These are phyloP conservation scores for Poeciliopsis paucimaculata DNA, from an alignment of 2,797 vertebrate species.

Conservation along the genomic window DNA sequence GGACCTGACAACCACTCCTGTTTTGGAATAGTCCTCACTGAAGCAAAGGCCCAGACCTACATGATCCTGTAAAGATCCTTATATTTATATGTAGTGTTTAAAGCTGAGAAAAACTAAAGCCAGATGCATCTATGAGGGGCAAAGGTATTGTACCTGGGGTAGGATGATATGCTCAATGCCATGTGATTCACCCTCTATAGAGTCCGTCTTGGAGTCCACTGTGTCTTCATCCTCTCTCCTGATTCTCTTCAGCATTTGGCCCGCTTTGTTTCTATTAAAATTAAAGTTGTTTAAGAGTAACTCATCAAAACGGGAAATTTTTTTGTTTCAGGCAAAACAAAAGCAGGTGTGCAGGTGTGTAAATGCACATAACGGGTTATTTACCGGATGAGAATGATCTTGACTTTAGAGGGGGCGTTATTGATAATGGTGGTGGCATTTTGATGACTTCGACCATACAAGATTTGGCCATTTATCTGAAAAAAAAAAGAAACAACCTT, in stretches of 20 bases:
- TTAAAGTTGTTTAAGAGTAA: slow-evolving; percentile 10
- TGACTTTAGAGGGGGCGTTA: slow-evolving; percentile 88
- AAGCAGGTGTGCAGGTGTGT: not conserved
- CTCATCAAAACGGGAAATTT: not conserved
- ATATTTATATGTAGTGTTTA: slow-evolving; percentile 13
- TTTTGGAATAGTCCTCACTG: slow-evolving; percentile 34
- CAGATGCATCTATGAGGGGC: not conserved
- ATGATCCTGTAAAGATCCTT: slow-evolving; percentile 52
- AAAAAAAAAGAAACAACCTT: not conserved
- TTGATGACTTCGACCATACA: slow-evolving; percentile 92
- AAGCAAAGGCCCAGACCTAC: slow-evolving; percentile 58
- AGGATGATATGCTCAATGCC: slow-evolving; percentile 53
- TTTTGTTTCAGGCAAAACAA: no score
- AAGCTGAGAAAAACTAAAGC: slow-evolving; percentile 1
- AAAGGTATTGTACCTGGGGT: slow-evolving; percentile 59
- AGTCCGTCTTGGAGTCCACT: slow-evolving; percentile 34
- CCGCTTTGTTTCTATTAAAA: slow-evolving; percentile 85
- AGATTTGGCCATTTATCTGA: slow-evolving; percentile 94
- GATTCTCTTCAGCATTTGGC: slow-evolving; percentile 82
- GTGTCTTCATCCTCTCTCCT: slow-evolving; percentile 57
- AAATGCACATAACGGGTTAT: not conserved
- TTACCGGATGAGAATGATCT: slow-evolving; percentile 93
- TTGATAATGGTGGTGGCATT: slow-evolving; percentile 92
- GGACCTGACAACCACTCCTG: slow-evolving; percentile 51
- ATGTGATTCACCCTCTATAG: slow-evolving; percentile 22